A percentile compares a stretch with the other conserved stretches of the same genome.
Conservation (phyloP, 2,797 vertebrate genomes). For the Clarias pachynema region DNA sequence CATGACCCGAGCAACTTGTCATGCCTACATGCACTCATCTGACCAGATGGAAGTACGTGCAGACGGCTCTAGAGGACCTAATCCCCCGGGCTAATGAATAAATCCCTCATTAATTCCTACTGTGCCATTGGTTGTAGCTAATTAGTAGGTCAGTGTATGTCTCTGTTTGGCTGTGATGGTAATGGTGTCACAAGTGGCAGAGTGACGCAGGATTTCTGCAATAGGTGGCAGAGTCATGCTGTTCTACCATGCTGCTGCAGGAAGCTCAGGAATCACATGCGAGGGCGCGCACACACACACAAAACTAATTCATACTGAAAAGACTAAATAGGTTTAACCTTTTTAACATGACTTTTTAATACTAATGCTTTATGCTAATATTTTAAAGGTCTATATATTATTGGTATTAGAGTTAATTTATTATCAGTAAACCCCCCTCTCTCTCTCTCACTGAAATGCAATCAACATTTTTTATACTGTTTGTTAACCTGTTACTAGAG, state of each 20-base stretch:
- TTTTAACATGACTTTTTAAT: not conserved
- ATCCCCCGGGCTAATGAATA: conserved; percentile 39
- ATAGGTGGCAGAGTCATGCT: conserved; percentile 19
- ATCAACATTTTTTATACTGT: not conserved
- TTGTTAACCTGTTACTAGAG: not conserved
- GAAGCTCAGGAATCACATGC: not conserved
- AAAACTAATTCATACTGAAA: not conserved
- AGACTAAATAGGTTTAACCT: not conserved
- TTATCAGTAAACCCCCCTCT: no score
- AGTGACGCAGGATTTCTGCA: conserved; percentile 19
- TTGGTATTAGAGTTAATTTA: no score
- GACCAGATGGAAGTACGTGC: conserved; percentile 4
- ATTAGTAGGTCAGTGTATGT: conserved; percentile 37
- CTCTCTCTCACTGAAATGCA: no score
- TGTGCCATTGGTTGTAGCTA: conserved; percentile 36
- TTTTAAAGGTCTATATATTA: no score
- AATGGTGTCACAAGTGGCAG: conserved; percentile 7
- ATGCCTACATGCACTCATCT: not conserved
- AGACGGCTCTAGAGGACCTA: conserved; percentile 34
- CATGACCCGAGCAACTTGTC: not conserved
- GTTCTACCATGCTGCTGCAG: not conserved
- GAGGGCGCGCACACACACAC: not conserved
- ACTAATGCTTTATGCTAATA: not conserved
- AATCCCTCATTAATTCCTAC: conserved; percentile 48
- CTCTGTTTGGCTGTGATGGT: not conserved